Evolutionary conservation across 2,797 vertebrate genomes (phyloP).

Genomic region (Gorsachius magnificus): DNA sequence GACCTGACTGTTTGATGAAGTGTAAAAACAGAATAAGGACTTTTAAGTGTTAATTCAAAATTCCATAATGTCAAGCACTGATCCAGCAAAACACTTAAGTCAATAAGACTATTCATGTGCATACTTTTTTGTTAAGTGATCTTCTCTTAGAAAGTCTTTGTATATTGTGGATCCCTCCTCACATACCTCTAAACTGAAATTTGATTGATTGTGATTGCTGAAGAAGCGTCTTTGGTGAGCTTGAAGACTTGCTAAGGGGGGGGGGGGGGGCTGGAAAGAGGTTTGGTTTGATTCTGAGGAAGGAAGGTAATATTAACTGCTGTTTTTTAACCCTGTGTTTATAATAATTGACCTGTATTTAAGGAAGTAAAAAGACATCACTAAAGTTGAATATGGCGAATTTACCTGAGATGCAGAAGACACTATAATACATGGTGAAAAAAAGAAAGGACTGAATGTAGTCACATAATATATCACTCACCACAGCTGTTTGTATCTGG

Average conservation of each 20-base stretch:
- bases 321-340: not conserved
- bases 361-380: constrained; percentile 4
- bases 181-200: not conserved
- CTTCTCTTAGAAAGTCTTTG: not conserved
- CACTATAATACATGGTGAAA: constrained; percentile 16
- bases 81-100: not conserved
- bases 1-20: not conserved
- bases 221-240: not conserved
- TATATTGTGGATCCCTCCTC: not conserved
- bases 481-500: not conserved
- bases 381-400: constrained; percentile 36
- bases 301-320: not conserved
- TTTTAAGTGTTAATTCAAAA: not conserved
- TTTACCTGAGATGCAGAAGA: constrained; percentile 58
- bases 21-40: not conserved
- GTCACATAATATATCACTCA: not conserved
- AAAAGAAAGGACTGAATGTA: constrained; percentile 25
- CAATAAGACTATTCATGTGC: not conserved
- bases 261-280: not conserved
- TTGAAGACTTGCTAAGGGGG: not conserved
- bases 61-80: not conserved
- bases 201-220: not conserved
- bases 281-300: not conserved
- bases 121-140: not conserved
- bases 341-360: not conserved